phyloP scores from a whole-genome alignment of 2,113 vertebrate genomes.

The Cacatua alba region DNA sequence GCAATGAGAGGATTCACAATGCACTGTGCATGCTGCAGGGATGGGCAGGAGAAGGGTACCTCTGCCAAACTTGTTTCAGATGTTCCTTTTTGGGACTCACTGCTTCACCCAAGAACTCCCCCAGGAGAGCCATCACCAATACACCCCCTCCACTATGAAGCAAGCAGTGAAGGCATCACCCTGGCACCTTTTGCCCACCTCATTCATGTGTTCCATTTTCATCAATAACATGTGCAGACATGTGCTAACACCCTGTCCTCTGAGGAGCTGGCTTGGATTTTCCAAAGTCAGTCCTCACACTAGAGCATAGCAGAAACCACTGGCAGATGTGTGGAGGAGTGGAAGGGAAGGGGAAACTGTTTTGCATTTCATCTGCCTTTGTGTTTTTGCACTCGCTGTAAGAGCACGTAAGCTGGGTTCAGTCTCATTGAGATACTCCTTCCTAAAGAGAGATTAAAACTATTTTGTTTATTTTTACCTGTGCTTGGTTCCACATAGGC shows the following conservation, averaged over 20 bases:
- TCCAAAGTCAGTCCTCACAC: neutral
- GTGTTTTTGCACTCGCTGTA: neutral
- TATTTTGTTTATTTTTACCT: neutral
- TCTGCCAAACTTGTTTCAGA: neutral
- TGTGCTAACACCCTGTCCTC: neutral
- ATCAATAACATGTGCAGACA: neutral
- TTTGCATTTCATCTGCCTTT: neutral
- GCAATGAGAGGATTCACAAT: neutral
- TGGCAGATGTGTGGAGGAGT: conserved; percentile 9
- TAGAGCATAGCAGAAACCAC: neutral
- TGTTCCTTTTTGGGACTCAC: neutral
- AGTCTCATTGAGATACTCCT: neutral
- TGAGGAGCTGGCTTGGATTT: neutral
- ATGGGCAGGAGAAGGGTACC: neutral
- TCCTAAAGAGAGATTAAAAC: neutral
- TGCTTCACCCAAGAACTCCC: neutral
- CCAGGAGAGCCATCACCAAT: neutral
- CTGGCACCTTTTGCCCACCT: neutral
- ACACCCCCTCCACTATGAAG: neutral
- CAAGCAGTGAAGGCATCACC: neutral
- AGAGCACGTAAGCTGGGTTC: neutral
- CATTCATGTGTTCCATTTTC: neutral
- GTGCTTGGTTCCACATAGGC: neutral
- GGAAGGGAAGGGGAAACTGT: neutral
- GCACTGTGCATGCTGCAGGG: neutral